Percentiles rank a stretch among this genome's conserved stretches.
Evolutionary conservation across 1,140 invertebrate species (phyloP).

Genomic region (Papilio machaon): DNA sequence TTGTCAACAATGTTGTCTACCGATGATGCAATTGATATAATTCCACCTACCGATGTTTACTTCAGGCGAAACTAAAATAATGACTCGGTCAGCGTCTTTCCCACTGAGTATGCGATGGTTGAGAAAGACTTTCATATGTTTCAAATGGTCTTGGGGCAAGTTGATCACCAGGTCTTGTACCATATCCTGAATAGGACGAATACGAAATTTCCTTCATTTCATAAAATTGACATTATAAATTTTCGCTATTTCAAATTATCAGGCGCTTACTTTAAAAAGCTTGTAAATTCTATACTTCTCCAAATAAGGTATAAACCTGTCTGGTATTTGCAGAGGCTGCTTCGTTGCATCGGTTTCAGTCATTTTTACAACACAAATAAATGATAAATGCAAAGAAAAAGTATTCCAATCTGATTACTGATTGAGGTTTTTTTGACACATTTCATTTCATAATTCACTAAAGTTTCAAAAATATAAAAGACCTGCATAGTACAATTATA

Average conservation of each 20-base stretch:
- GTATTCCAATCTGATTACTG: background rate
- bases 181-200: slow-evolving; percentile 60
- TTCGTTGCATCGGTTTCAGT: slow-evolving; percentile 74
- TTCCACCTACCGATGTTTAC: slow-evolving; percentile 60
- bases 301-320: slow-evolving; percentile 69
- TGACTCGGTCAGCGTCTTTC: slow-evolving; percentile 62
- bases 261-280: slow-evolving; percentile 65
- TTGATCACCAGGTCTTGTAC: slow-evolving; percentile 64
- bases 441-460: background rate
- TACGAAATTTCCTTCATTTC: background rate
- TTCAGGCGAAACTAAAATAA: slow-evolving; percentile 66
- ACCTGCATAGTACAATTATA: background rate
- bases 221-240: background rate
- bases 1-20: background rate
- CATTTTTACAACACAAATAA: slow-evolving; percentile 51
- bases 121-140: slow-evolving; percentile 72
- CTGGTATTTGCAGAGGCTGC: slow-evolving; percentile 65
- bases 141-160: slow-evolving; percentile 71
- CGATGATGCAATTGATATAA: too few relatives aligned
- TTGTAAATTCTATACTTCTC: slow-evolving; percentile 74
- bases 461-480: background rate
- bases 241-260: background rate
- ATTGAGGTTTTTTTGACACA: background rate
- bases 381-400: background rate
- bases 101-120: slow-evolving; percentile 50